These are phyloP conservation scores for Nothocercus julius DNA, from an alignment of 2,113 vertebrate species.

Conservation along the genomic window DNA sequence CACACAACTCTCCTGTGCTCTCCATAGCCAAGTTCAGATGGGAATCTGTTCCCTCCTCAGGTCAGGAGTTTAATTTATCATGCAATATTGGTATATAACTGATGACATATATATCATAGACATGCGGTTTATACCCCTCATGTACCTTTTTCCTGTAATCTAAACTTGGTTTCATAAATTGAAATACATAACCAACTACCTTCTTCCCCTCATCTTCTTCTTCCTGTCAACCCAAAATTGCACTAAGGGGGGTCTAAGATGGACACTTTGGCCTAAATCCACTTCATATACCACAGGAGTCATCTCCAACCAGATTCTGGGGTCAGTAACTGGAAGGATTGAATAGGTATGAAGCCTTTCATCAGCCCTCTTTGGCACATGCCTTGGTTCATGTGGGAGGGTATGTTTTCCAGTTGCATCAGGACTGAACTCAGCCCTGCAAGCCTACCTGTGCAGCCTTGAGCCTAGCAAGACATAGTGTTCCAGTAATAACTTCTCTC, in stretches of 20 bases:
- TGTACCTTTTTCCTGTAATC: neutral
- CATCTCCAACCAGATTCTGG: neutral
- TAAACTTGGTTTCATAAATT: fast-evolving
- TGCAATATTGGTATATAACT: neutral
- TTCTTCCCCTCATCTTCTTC: neutral
- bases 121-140: neutral
- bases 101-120: neutral
- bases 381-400: neutral
- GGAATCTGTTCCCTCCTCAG: neutral
- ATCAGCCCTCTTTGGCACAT: neutral
- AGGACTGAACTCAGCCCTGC: neutral
- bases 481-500: neutral
- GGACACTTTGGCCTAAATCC: neutral
- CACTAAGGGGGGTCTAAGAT: neutral
- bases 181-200: neutral
- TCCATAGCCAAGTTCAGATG: neutral
- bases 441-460: neutral
- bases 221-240: neutral
- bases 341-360: neutral
- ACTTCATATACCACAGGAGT: neutral
- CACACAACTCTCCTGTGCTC: neutral
- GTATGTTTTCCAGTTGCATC: neutral
- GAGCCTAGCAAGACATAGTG: neutral
- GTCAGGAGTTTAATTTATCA: neutral
- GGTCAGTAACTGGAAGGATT: neutral